Conservation (phyloP, 1,140 invertebrate species). For the Trichomalopsis sarcophagae region DNA sequence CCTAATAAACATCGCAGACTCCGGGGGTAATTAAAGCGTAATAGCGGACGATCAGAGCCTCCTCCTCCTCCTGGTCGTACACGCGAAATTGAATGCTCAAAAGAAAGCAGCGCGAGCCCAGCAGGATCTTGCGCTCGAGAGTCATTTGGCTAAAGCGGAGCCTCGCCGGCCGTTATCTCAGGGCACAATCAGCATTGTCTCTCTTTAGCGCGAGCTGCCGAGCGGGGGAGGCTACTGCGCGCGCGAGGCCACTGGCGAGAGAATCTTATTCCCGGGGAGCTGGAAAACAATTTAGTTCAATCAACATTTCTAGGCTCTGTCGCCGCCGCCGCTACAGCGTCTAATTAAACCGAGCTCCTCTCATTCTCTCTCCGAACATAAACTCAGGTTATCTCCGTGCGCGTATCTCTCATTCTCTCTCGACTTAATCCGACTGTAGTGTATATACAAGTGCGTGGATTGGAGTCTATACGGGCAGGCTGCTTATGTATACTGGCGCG, state of each 20-base stretch:
- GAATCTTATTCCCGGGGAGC: constrained; percentile 59
- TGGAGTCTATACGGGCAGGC: not conserved
- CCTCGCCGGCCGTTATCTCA: constrained; percentile 61
- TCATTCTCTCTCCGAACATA: constrained; percentile 69
- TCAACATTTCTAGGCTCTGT: constrained; percentile 73
- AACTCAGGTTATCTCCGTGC: constrained; percentile 71
- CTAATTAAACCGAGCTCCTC: constrained; percentile 72
- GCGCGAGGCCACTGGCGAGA: constrained; percentile 40
- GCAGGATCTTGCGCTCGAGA: constrained; percentile 31
- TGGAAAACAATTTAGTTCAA: constrained; percentile 76
- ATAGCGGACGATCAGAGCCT: constrained; percentile 22
- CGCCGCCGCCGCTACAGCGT: constrained; percentile 69
- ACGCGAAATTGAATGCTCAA: constrained; percentile 54
- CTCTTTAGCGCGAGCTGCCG: constrained; percentile 53
- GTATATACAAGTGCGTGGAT: not conserved
- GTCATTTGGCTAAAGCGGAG: constrained; percentile 44
- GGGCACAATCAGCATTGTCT: constrained; percentile 72
- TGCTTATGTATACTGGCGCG: constrained; percentile 4
- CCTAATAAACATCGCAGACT: constrained; percentile 38
- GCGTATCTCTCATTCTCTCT: constrained; percentile 64
- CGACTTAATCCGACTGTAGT: constrained; percentile 66
- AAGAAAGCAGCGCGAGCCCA: constrained; percentile 36
- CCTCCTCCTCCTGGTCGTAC: constrained; percentile 39
- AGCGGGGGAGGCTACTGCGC: not conserved
- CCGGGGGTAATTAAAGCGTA: constrained; percentile 46